Base-by-base conservation (phyloP, 2,888 invertebrate species). In the Plemyria rubiginata region DNA sequence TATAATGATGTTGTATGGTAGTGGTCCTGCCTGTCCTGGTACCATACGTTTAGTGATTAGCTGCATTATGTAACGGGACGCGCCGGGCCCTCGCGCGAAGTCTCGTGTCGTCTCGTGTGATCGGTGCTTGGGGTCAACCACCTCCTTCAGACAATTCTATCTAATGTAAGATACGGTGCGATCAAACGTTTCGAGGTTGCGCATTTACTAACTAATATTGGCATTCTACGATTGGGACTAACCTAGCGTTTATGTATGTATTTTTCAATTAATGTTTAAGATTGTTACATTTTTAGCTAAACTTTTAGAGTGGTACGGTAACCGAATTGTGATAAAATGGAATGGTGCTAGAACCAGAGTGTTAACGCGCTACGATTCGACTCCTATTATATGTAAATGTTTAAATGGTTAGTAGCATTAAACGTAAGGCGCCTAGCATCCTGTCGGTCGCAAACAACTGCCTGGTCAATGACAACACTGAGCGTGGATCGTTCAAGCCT, bases 191-290 rank as follows among this genome's bases (percentile, higher is more conserved):
- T 86, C 86, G 84, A 87, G 84, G 89, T 91, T 88, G 88, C 89
- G 90, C 91, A 87, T 91, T 89, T 90, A 88, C 90, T 91, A 86
- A 90, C 92, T 90, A 88, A 92, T 91, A 92, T 92, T 92, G 92
- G 93, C 93, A 93, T 93, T 92, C 90, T 92, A 91, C 91, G 92
- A 92, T 93, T 92, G 93, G 93, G 93, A 93, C 93, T 93, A 93
- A 93, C 93, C 91, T 93, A 93, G 92, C 90, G 88, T 90, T 89
- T 91, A 92, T 88, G 87, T 89, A 90, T 88, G 88, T 89, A 88
- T 87, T 92, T 88, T 92, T 92, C 87, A 90, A 92, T 92, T 92
- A 92, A 90, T 82, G 80, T 87, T 87, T 93, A 93, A 92, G 91
- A 90, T 92, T 93, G 93, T 93, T 93, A 92, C 90, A 93, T 88